Evolutionary conservation across 2,797 vertebrate genomes (phyloP), one percentile per base, ranked within the genome.

Genomic region (Alca torda): DNA sequence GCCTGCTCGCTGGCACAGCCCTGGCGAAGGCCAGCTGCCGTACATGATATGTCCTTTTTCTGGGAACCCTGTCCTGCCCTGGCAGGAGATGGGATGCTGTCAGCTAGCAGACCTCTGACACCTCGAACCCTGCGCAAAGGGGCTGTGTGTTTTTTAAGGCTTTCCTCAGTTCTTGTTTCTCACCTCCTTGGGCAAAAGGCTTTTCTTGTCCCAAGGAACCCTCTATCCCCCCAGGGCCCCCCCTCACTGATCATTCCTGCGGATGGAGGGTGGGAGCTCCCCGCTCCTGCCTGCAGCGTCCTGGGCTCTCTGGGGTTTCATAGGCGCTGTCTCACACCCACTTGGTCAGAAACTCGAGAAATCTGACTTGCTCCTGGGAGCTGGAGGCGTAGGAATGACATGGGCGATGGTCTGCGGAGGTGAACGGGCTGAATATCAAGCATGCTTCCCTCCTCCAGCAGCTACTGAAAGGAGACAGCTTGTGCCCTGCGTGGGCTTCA

Each of bases 1-100:
- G 33, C 0, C 0, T 1, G 7, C 61, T 87, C 59, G 23, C 79
- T 87, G 87, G 87, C 87, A 61, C 89, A 91, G 93, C 84, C 93
- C 59, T 30, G 24, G 77, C 10, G 3, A 90, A 82, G 79, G 80
- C 93, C 95, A 96, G 70, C 88, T 95, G 93, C 89, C 2, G 13
- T 53, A 92, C 68, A 50, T 90, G 94, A 95, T 94, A 90, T 3
- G 16, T 87, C 48, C 59, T 77, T 93, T 95, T 96, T 95, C 93
- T 88, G 67, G 93, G 93, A 96, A 95, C 67, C 59, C 43, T 76
- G 56, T 67, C 35, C 1, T 0, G 65, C n/a, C 85, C 77, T 95
- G 80, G 87, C 91, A 91, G 77, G 67, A 84, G 76, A 39, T 2
- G 0, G 54, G 50, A 39, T 2, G 21, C 89, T 0, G 2, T 56